Evolutionary conservation across 1,140 invertebrate genomes (phyloP).

Genomic region (Acromyrmex charruanus): DNA sequence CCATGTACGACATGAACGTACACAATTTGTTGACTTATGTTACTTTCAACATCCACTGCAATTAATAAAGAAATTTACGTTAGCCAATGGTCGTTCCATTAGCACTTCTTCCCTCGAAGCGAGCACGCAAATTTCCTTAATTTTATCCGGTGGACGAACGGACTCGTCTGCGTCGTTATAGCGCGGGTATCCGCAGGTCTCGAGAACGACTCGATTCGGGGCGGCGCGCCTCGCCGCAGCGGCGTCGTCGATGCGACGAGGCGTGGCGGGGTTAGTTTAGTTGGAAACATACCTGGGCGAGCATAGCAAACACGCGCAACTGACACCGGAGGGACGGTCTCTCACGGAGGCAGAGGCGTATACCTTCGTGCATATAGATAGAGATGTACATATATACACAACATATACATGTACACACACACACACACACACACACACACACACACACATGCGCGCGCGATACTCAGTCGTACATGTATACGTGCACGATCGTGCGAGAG

Average conservation of each 20-base stretch:
- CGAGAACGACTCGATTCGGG: slow-evolving; percentile 70
- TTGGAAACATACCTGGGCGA: slow-evolving; percentile 84
- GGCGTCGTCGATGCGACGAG: slow-evolving; percentile 81
- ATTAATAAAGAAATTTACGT: neutral
- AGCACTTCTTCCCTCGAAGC: neutral
- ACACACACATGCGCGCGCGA: neutral
- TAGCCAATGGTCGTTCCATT: neutral
- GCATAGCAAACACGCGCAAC: slow-evolving; percentile 85
- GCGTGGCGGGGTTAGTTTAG: slow-evolving; percentile 84
- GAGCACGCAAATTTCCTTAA: slow-evolving; percentile 23
- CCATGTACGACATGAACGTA: too few relatives aligned
- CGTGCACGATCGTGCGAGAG: neutral
- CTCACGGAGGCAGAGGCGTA: slow-evolving; percentile 76
- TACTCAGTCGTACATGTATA: neutral
- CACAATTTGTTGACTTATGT: neutral
- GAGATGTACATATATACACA: slow-evolving; percentile 55
- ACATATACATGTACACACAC: slow-evolving; percentile 27
- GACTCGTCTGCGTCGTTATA: slow-evolving; percentile 38
- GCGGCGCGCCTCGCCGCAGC: slow-evolving; percentile 76
- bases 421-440: slow-evolving; percentile 2
- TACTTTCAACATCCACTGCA: neutral
- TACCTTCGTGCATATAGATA: slow-evolving; percentile 73
- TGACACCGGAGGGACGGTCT: slow-evolving; percentile 82
- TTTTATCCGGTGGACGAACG: neutral
- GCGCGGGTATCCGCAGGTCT: slow-evolving; percentile 61